Evolutionary conservation across 2,113 vertebrate species (phyloP), one percentile per base, ranked within the genome.

Genomic region (Lampris incognitus): DNA sequence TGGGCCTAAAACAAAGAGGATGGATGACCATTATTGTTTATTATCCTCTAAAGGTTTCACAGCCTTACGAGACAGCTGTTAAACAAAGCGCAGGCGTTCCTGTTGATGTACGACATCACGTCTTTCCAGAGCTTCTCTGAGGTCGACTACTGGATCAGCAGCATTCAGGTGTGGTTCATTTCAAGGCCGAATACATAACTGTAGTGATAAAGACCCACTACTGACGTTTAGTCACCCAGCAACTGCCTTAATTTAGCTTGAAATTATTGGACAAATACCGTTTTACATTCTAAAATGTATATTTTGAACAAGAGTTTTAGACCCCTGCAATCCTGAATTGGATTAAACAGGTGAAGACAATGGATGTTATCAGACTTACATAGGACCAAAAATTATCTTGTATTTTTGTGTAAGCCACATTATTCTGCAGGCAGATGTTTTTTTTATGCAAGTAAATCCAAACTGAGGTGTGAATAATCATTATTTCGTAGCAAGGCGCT

Each of bases 71-170:
- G 83, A 51, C 97, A 98, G 89, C 86, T 97, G 44, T 96, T 98
- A 79, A 92, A 96, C 44, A 98, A 93, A 92, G 97, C 97, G 0
- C 95, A 98, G 0, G 97, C 95, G 0, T 92, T 97, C 40, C 92
- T 98, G 65, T 84, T 99, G 84, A 97, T 99, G 97, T 99, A 99
- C 0, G 98, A 99, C 11, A 58, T 98, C 89, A 95, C 96, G 1
- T 97, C 92, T 1, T 67, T 71, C 39, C 49, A 83, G 1, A 98
- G 94, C 76, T 99, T 98, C 59, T 69, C 58, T 0, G 90, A 94
- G 0, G 90, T 98, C 61, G 88, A 74, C 57, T 96, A 96, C 91
- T 99, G 98, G 98, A 91, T 96, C 9, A 81, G 85, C 74, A 96
- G 95, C 69, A 91, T 99, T 85, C 93, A 94, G 96, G 98, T 98